phyloP scores from a whole-genome alignment of 2,888 invertebrate genomes.

The Caradrina clavipalpis region DNA sequence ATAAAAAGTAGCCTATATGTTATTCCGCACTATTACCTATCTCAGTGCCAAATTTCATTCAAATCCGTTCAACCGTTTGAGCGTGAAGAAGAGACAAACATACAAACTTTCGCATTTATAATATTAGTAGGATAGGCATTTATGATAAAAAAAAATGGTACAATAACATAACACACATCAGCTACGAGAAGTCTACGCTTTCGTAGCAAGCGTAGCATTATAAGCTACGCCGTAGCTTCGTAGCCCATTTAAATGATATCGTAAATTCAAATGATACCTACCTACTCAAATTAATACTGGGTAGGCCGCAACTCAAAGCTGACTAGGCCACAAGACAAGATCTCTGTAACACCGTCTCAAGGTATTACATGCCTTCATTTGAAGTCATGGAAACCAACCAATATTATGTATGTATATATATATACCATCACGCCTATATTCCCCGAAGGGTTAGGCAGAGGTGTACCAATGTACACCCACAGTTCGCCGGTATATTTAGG shows the following conservation, averaged over 20 bases:
- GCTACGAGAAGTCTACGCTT: slow-evolving; percentile 18
- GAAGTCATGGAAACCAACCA: not conserved
- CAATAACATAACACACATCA: not conserved
- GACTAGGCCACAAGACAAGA: slow-evolving; percentile 25
- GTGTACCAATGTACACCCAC: too few relatives aligned
- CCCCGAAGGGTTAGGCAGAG: too few relatives aligned
- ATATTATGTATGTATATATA: not conserved
- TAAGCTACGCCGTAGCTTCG: slow-evolving; percentile 41
- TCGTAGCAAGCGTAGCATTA: slow-evolving; percentile 32
- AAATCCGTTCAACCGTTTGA: too few relatives aligned
- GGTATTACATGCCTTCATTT: slow-evolving; percentile 20
- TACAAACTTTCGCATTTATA: too few relatives aligned
- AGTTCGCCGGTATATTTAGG: too few relatives aligned
- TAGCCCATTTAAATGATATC: not conserved
- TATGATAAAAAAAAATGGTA: too few relatives aligned
- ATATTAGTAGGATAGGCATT: too few relatives aligned
- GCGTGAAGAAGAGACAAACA: too few relatives aligned
- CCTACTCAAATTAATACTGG: slow-evolving; percentile 23
- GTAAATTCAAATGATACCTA: slow-evolving; percentile 1
- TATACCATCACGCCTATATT: too few relatives aligned
- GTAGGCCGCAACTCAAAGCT: slow-evolving; percentile 38
- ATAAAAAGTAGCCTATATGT: too few relatives aligned
- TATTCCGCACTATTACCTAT: too few relatives aligned
- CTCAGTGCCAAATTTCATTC: too few relatives aligned
- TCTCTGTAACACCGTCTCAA: slow-evolving; percentile 19